Evolutionary conservation across 2,888 invertebrate genomes (phyloP), one percentile per base, ranked within the genome.

Genomic region (Conops quadrifasciatus): DNA sequence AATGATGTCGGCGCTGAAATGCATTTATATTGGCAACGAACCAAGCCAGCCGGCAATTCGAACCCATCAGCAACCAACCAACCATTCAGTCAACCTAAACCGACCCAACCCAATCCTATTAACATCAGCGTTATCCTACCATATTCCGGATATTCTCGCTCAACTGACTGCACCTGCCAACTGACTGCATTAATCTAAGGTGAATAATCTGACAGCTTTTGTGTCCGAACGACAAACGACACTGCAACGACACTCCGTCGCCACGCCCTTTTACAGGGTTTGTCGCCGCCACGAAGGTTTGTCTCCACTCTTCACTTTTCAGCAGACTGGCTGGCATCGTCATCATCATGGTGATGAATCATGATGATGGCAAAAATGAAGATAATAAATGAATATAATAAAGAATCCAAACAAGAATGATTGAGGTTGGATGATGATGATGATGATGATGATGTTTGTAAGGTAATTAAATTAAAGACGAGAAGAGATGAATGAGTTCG

Each of bases 151-250:
- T 36, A 36, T 36, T 36, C 36, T 36, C 36, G 36, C 36, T 36
- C 36, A 36, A 36, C 4, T 53, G 49, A 36, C 4, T 53, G 49
- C 71, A 30, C 49, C 59, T 64, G 47, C 64, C 59, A 43, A 59
- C 51, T 68, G 51, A 45, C 64, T 58, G 58, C 65, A 53, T 60
- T 73, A 73, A 75, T 75, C 74, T 74, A 68, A 72, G 74, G 73
- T 74, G 75, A 66, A 62, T 72, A 71, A 74, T 73, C 75, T 72
- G 67, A 47, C 65, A 72, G 69, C 67, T 51, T 49, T 49, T 49
- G 26, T 26, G 49, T 30, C 49, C 49, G 51, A 65, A 51, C 26
- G 51, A 30, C 65, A 19, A 51, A 36, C 51, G 51, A 65, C n/a
- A 21, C 9, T 21, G 26, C 15, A 47, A 21, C 49, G 9, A 28